Base-by-base conservation (phyloP, 1,140 invertebrate genomes). In the Conopomorpha cramerella region DNA sequence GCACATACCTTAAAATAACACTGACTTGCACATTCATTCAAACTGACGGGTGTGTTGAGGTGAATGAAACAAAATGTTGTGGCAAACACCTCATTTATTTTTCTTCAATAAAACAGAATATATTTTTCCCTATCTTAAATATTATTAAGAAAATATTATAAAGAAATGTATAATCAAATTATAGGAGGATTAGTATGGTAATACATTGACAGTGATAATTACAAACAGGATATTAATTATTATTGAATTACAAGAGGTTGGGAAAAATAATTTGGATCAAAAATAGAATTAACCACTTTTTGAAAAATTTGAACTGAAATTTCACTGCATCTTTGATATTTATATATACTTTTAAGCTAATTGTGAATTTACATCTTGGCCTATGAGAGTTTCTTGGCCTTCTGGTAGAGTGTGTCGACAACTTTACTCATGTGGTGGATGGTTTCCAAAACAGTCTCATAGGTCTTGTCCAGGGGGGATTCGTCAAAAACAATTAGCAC, bases 401-500 rank as follows among this genome's bases (percentile, higher is more conserved):
- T 97, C 81, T 96, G 92, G 80, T 98, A 99, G 39, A 99, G 83
- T 23, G 95, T 95, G 77, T 99, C 96, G 32, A 99, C 95, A 49
- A 98, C 97, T 84, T 99, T 99, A 49, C 96, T 95, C 93, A 99
- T 97, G 63, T 91, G 96, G 54, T 97, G 94, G 68, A 99, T 95
- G 13, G 94, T 98, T 65, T 98, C 95, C 52, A 99, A 78, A 26
- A 96, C 93, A 55, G 93, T 92, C 81, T 96, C 94, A 55, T 98
- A 99, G 3, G 96, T 98, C 68, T 96, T 96, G 62, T 99, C 96
- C 27, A 91, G 84, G n/a, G 88, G 84, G 31, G 89, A 90, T 58
- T 95, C 93, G 72, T 99, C 96, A 77, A 98, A 99, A 7, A 99
- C 93, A 49, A 99, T 95, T 16, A 99, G 79, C 8, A 99, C 94